Evolutionary conservation across 2,888 invertebrate genomes (phyloP).

Genomic region (Alsophila aescularia): DNA sequence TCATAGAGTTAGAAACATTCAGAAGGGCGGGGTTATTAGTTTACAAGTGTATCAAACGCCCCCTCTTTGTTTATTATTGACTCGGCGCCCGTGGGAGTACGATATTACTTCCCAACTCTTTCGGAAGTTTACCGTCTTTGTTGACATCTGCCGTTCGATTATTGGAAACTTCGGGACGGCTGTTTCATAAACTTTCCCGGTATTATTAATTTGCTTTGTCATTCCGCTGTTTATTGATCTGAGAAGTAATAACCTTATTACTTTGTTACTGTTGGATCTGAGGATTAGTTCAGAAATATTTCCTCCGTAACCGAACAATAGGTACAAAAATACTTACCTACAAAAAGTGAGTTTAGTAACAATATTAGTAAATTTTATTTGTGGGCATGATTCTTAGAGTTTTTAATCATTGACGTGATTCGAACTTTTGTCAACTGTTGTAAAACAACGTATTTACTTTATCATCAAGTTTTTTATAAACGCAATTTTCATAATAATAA

Average conservation of each 20-base stretch:
- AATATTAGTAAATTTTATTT: too few relatives aligned
- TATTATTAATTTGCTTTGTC: slow-evolving; percentile 57
- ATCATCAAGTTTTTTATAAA: too few relatives aligned
- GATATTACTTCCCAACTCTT: slow-evolving; percentile 80
- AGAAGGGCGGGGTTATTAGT: slow-evolving; percentile 76
- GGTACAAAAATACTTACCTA: too few relatives aligned
- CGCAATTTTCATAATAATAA: too few relatives aligned
- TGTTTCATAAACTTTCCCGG: slow-evolving; percentile 63
- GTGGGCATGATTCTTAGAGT: too few relatives aligned
- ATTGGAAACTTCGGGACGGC: slow-evolving; percentile 67
- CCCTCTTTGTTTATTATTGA: slow-evolving; percentile 82
- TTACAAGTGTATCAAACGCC: slow-evolving; percentile 83
- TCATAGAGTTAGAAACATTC: slow-evolving; percentile 52
- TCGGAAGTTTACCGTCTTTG: slow-evolving; percentile 81
- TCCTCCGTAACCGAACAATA: too few relatives aligned
- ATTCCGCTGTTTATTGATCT: slow-evolving; percentile 45
- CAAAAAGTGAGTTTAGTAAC: too few relatives aligned
- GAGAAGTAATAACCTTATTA: slow-evolving; percentile 26
- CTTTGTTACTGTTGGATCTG: slow-evolving; percentile 12
- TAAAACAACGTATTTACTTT: too few relatives aligned
- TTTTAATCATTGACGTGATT: too few relatives aligned
- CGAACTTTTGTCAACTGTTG: too few relatives aligned
- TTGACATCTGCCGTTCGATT: slow-evolving; percentile 80
- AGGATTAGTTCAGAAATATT: neutral
- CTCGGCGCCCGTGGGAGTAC: slow-evolving; percentile 62